Base-by-base conservation (phyloP, 2,888 invertebrate genomes). In the Folsomia candida region DNA sequence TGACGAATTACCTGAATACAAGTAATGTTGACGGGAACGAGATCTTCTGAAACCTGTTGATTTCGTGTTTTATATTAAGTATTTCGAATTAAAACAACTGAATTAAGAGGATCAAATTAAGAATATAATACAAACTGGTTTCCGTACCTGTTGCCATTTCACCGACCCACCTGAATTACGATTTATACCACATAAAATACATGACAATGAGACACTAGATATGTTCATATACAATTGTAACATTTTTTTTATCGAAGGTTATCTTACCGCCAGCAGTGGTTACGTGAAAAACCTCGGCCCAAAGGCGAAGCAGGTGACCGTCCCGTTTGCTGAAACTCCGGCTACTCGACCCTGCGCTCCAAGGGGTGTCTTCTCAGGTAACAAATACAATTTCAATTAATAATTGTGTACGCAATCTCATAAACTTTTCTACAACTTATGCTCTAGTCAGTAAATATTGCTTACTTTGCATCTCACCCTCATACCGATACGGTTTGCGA, bases 231-330 rank as follows among this genome's bases (percentile, higher is more conserved):
- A 37, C n/a, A 26, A 61, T n/a, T n/a, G n/a, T n/a, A n/a, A n/a
- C n/a, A n/a, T n/a, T n/a, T n/a, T n/a, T n/a, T n/a, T n/a, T n/a
- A n/a, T n/a, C n/a, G n/a, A n/a, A n/a, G n/a, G n/a, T 37, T 37
- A 37, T n/a, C 37, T 37, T 14, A 37, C 92, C 91, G 76, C 93
- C 93, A 82, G 92, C 93, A 67, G 94, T 93, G 81, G 94, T 94
- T 82, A 97, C 97, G 85, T 97, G 94, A 86, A 97, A 97, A 82
- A 97, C 96, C 86, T 97, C 97, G 80, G 97, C 97, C 97, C 97
- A 97, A 83, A 97, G 87, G 87, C 97, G 91, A 85, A 94, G 87
- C 82, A 94, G 88, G 85, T 92, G 92, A 82, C 92, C 92, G 84
- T 93, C 92, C 80, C 91, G 87, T 81, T 92, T 88, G 80, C 91